Evolutionary conservation across 2,888 invertebrate species (phyloP), one percentile per base, ranked within the genome.

Genomic region (Congeria kusceri): DNA sequence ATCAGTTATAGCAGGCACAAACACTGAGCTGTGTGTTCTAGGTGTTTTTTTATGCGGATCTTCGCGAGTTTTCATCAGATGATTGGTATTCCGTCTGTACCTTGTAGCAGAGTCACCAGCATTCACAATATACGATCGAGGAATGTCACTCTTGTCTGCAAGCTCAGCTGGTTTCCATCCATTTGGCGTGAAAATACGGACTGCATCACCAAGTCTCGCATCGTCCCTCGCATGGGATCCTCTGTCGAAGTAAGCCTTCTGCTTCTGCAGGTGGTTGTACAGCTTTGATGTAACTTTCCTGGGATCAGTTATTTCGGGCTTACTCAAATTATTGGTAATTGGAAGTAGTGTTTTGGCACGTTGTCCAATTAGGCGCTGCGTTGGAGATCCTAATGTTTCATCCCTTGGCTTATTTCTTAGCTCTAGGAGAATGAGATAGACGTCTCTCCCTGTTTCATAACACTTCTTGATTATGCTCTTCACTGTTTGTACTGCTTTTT

Each of bases 141-240:
- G 73, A 53, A 39, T 27, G 1, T 56, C 32, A 47, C 59, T 7
- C 11, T 13, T 15, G 15, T 23, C 5, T 3, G 64, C 11, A 29
- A 29, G 61, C 25, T 75, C 75, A 23, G 79, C 75, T 20, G 80
- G 75, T 75, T 80, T 70, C 71, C 80, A 80, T 44, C 74, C 70
- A 15, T 64, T 9, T 46, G 56, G 63, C 7, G 64, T 71, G 7
- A 13, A 1, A 39, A 71, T 63, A 58, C 44, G 59, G 13, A 79
- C 61, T n/a, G 69, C 44, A 57, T 79, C 69, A 57, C 61, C 49
- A 11, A 32, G 46, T 65, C 44, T 15, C 15, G 23, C 3, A 32
- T 56, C 49, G 5, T 29, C 32, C 32, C 66, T 61, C 62, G 15
- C 49, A 15, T 57, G 53, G 29, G 61, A 49, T 5, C 53, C 23